Base-by-base conservation (phyloP, 2,888 invertebrate species). In the Brachyptera risi region DNA sequence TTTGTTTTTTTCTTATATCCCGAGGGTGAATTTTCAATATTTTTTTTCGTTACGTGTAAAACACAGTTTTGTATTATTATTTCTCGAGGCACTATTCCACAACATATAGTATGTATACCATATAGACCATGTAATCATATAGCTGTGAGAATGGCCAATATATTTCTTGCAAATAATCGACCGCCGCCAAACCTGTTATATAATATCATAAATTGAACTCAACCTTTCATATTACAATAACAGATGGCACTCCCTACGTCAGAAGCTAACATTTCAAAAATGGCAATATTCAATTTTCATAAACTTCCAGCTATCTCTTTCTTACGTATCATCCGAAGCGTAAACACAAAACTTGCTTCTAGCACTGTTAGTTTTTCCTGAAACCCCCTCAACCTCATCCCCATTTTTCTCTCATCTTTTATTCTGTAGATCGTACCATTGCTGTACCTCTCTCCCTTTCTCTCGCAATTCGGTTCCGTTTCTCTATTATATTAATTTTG, bases 401-500 rank as follows among this genome's bases (percentile, higher is more conserved):
- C 35, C 37, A 35, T 51, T n/a, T 51, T 51, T 23, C n/a, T n/a
- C n/a, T n/a, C 31, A 51, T 54, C 37, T 54, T 54, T 37, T 54
- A 54, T 54, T 35, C 54, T 54, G 17, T 54, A 9, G 54, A 9
- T 54, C 26, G 31, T 9, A 35, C 54, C 35, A 54, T 54, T 54
- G 37, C 37, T 19, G 54, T 51, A n/a, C 17, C 50, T 51, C 27
- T 51, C 17, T 54, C n/a, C 35, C 17, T 54, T 31, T 7, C 31
- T 5, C 31, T 31, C 11, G n/a, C 5, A 11, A 44, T 35, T 37
- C 54, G 37, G 31, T 37, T 54, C 31, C 7, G 17, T 44, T 44
- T 54, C 54, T 54, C 63, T 61, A 63, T 63, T 63, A 63, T 64
- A 64, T 64, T 64, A 64, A 61, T 64, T 64, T 64, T 64, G 61